Base-by-base conservation (phyloP, 2,888 invertebrate species). In the Apodemia duryi region DNA sequence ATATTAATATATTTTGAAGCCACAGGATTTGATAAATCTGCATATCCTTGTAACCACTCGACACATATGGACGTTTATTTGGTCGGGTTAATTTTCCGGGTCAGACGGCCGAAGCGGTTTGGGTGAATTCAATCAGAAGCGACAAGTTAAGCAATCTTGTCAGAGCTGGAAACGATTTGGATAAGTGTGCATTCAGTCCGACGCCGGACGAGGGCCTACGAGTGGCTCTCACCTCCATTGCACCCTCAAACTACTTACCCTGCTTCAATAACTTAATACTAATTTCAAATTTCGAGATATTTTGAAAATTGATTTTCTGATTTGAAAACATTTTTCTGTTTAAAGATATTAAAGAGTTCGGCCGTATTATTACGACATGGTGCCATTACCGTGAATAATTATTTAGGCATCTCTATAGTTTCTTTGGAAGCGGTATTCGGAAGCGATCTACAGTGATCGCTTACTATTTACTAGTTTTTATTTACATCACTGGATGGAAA, bases 21-120 rank as follows among this genome's bases (percentile, higher is more conserved):
- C 62, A 29, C 46, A 64, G 32, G 21, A 35, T 64, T 64, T 64
- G 46, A 49, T 49, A 49, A 64, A 64, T 64, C 61, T 61, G 61
- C 38, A 62, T 74, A 74, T 73, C 75, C 69, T 66, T 61, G 73
- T 75, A 77, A 75, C 73, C 77, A 79, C 85, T 85, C 81, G 83
- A 83, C 84, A 84, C 81, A 82, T 82, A 83, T 83, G 77, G 78
- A 78, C 80, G 80, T 84, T 83, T 85, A 84, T 85, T 82, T 80
- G 78, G 78, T 77, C 73, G 79, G 81, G 85, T 84, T 85, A 86
- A 87, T 86, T 86, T 85, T 82, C 82, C 81, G 81, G 81, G 82
- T 82, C 81, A 78, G 75, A 73, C 79, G 70, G 74, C 71, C 75
- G 64, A 66, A 63, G 74, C 74, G 74, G 73, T 72, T 79, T 75